Evolutionary conservation across 1,140 invertebrate genomes (phyloP).

Genomic region (Orchestia grillus): DNA sequence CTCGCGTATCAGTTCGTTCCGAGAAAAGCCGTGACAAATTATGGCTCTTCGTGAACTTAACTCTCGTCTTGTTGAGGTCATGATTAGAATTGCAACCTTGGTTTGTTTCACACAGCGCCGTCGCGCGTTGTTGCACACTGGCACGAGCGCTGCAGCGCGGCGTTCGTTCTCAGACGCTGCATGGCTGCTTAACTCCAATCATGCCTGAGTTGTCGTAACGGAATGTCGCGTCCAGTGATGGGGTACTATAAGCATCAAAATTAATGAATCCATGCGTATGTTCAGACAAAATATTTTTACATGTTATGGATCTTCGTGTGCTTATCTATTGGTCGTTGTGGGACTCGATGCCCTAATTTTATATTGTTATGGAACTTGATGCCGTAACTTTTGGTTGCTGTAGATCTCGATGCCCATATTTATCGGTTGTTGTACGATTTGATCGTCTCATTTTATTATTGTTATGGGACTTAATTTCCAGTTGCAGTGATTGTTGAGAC

Average conservation of each 20-base stretch:
- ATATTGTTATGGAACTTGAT: not conserved
- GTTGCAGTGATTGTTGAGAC: no score
- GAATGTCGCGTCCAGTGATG: not conserved
- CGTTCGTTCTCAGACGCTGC: no score
- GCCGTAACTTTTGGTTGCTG: not conserved
- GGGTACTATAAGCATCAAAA: not conserved
- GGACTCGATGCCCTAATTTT: not conserved
- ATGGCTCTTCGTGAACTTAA: not conserved
- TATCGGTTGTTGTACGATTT: not conserved
- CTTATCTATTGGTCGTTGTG: not conserved
- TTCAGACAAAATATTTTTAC: not conserved
- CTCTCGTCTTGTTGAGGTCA: not conserved
- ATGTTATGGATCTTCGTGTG: not conserved
- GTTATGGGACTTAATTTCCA: no score
- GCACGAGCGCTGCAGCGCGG: no score
- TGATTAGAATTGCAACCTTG: not conserved
- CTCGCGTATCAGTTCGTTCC: not conserved
- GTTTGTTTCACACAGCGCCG: not conserved
- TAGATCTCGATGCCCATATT: not conserved
- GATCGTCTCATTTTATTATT: not conserved
- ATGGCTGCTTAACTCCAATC: not conserved
- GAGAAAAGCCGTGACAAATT: not conserved
- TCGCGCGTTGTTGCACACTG: not conserved
- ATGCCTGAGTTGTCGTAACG: not conserved
- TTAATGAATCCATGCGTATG: not conserved